Evolutionary conservation across 1,140 invertebrate species (phyloP).

Genomic region (Drosophila azteca): DNA sequence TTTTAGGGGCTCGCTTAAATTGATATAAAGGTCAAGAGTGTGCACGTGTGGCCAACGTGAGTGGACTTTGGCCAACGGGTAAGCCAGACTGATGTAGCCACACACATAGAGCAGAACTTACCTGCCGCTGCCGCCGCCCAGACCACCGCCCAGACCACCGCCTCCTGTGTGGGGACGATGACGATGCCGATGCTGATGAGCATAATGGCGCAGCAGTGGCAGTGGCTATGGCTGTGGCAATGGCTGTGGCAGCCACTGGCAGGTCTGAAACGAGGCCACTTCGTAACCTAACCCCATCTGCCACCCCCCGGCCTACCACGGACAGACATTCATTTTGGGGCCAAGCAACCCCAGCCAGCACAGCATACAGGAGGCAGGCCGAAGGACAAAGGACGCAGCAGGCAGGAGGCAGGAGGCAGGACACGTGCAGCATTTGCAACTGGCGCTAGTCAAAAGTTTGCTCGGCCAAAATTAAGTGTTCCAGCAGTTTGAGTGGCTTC

Average conservation of each 20-base stretch:
- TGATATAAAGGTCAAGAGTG: conserved; percentile 76
- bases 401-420: neutral
- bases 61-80: neutral
- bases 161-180: too few species aligned
- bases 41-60: conserved; percentile 41
- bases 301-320: conserved; percentile 37
- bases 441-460: conserved; percentile 57
- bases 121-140: neutral
- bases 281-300: conserved; percentile 9
- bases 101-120: neutral
- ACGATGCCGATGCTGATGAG: conserved; percentile 29
- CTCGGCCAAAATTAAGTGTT: conserved; percentile 67
- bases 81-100: conserved; percentile 12
- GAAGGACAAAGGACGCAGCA: neutral
- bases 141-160: too few species aligned
- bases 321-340: conserved; percentile 30
- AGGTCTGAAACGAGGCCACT: conserved; percentile 54
- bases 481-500: conserved; percentile 51
- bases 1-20: conserved; percentile 63
- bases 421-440: conserved; percentile 59
- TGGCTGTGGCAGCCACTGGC: neutral
- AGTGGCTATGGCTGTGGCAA: conserved; percentile 4
- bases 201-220: conserved; percentile 24
- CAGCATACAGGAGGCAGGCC: neutral
- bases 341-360: too few species aligned